A percentile compares a stretch with the other conserved stretches of the same genome.
Evolutionary conservation across 2,888 invertebrate genomes (phyloP).

Genomic region (Nomada goodeniana): DNA sequence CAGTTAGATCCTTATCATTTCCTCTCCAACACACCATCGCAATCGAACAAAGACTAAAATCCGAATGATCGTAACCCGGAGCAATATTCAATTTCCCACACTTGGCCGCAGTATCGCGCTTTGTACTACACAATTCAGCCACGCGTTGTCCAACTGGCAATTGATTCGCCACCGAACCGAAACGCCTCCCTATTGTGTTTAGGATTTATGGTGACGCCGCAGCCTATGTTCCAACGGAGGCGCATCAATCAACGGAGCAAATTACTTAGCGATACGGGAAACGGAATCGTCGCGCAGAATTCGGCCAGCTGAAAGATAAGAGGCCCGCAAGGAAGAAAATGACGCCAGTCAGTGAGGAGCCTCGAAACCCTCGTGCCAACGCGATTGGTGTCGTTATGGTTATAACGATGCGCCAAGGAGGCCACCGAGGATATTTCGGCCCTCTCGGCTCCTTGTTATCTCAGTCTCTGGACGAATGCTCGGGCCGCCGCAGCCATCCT

Average conservation of each 20-base stretch:
- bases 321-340: constrained; percentile 15
- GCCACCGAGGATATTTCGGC: constrained; percentile 72
- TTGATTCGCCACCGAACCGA: too few relatives aligned
- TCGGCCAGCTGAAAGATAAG: neutral
- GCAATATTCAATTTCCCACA: too few relatives aligned
- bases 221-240: constrained; percentile 43
- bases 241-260: constrained; percentile 62
- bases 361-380: constrained; percentile 48
- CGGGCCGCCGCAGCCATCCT: constrained; percentile 13
- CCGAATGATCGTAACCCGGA: too few relatives aligned
- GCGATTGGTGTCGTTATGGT: constrained; percentile 74
- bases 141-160: too few relatives aligned
- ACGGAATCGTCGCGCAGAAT: neutral
- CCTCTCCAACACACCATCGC: too few relatives aligned
- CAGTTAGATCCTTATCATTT: too few relatives aligned
- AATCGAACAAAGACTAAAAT: too few relatives aligned
- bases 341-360: constrained; percentile 29
- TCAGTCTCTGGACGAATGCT: constrained; percentile 67
- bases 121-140: too few relatives aligned
- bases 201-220: constrained; percentile 10
- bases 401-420: constrained; percentile 76
- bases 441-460: constrained; percentile 79
- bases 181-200: neutral
- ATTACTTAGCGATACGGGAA: constrained; percentile 42
- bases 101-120: too few relatives aligned